Base-by-base conservation (phyloP, 2,888 invertebrate genomes). In the Mythimna impura region DNA sequence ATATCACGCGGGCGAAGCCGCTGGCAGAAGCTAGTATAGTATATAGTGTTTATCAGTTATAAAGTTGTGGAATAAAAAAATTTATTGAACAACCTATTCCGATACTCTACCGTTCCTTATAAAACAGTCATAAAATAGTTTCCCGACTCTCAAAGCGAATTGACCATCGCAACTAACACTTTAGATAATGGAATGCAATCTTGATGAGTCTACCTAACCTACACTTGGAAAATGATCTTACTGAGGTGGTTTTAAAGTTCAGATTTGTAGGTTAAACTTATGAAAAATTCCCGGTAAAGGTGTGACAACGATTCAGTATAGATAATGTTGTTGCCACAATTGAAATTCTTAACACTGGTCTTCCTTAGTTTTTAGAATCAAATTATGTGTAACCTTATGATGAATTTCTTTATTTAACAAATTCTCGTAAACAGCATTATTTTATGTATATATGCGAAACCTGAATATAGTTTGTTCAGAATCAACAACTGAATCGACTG, bases 101-200 rank as follows among this genome's bases (percentile, higher is more conserved):
- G 36, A 60, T 22, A 58, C 63, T 30, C 57, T 52, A 43, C 17
- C 63, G 34, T 14, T 52, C 54, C 25, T 71, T 66, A 78, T 83
- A 83, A 77, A 73, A 78, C 75, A 77, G 80, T 82, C 72, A 80
- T 80, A 77, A 79, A 66, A 79, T 68, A 61, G 71, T 80, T 77
- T 79, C 67, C 62, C 58, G 66, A 69, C 12, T 55, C 65, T 57
- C 47, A n/a, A 67, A 34, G 63, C 57, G 58, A 66, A 58, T 71
- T 66, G 82, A 66, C 73, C 71, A 61, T 58, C 20, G 43, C 34
- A 65, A 55, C 30, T 22, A 68, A 60, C 65, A 43, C 69, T 76
- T 76, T 65, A 73, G 69, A 71, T 81, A 81, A 70, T 81, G 64
- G 68, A 76, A 76, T 73, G 66, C 63, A 64, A 69, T 79, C 70